Evolutionary conservation across 2,113 vertebrate genomes (phyloP), one percentile per base, ranked within the genome.

Genomic region (Gallinago paraguaiae): DNA sequence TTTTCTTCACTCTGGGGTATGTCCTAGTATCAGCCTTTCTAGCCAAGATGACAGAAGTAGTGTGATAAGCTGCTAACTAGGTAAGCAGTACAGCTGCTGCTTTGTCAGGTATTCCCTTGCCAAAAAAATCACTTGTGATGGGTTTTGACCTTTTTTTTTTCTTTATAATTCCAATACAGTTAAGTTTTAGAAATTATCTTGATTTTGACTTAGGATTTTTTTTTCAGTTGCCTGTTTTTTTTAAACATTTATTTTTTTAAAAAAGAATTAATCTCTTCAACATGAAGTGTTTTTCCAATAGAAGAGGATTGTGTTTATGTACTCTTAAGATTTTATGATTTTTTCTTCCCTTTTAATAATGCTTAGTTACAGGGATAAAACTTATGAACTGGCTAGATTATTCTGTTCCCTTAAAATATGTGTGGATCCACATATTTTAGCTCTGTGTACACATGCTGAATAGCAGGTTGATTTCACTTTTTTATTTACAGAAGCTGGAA

Each of bases 21-120:
- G 80, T 82, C 70, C 25, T 83, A 51, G 59, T 77, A 54, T n/a
- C 70, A 92, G 53, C 56, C 48, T 94, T 94, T 86, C 92, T 78
- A 76, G 71, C 74, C 92, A 91, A 81, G 90, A 54, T 79, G 96
- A 92, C 93, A 95, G 93, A 96, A 97, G 92, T 95, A 91, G 86
- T 84, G 64, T 77, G 80, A 86, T 96, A 96, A 97, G 94, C 90
- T 90, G 65, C 81, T 97, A 88, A 89, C 93, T 92, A 82, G 95
- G 88, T 90, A 77, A 97, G 88, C 91, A 77, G 81, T 75, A 43
- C 59, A 91, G 69, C 69, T 87, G 56, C 87, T 94, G 77, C 90
- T 94, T 89, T 95, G 87, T 76, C 77, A 87, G 82, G 59, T 86
- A 61, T 79, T 92, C 64, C 76, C 7, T 17, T 86, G 88, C 64